Evolutionary conservation across 2,888 invertebrate species (phyloP), one percentile per base, ranked within the genome.

Genomic region (Tribolium freemani): DNA sequence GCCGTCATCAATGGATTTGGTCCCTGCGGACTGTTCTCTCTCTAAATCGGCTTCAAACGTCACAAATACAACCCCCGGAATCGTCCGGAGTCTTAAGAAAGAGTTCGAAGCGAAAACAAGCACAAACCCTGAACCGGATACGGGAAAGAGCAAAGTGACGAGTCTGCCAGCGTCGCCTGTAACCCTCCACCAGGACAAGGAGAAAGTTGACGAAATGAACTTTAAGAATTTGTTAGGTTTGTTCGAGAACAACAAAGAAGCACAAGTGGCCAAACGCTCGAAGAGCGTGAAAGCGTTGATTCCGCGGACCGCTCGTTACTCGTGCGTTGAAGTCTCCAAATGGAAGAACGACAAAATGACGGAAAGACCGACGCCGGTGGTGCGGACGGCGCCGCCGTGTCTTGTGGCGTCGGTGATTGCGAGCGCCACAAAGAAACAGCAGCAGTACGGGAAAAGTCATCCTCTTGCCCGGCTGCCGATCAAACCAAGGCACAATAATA

Each of bases 391-490:
- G 16, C 79, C 81, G 72, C 82, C 85, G 45, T 87, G 89, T 66
- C 88, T 89, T 76, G 89, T 92, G 70, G 90, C 91, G 67, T 91
- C 91, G 83, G 92, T 92, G 81, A 91, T 92, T 81, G 91, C 91
- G 79, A 92, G 91, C 86, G 80, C 80, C 3, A 77, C 77, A 13
- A 94, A 94, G 87, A 92, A 94, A 87, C 94, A 94, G 87, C 91
- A 93, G 84, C 96, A 96, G 86, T 96, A 95, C 86, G 96, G 96
- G 81, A 95, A 95, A 87, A 96, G 94, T 83, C 96, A 97, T 90
- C 96, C 97, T 78, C 90, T 97, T 84, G 93, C 96, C 83, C 93
- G 93, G 90, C 90, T 97, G 87, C 93, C 92, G 88, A 90, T 93
- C 87, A 92, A 93, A 89, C 90, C 91, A 82, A 90, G 91, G 88